Conservation (phyloP, 2,797 vertebrate genomes). For the Chelonia mydas region DNA sequence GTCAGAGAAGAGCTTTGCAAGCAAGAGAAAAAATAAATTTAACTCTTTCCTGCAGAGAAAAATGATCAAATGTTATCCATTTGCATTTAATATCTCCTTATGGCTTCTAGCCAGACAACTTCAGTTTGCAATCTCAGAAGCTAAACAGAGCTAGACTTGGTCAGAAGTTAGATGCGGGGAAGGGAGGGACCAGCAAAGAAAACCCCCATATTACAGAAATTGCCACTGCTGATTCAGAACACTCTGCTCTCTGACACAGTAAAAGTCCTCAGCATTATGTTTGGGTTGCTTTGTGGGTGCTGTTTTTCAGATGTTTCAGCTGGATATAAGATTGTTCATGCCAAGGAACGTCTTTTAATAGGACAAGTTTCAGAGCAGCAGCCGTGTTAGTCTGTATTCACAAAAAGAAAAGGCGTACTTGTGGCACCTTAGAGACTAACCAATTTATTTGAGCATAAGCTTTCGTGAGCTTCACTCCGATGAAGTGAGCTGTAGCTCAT, state of each 20-base stretch:
- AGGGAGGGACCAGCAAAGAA: background rate
- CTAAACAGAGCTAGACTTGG: background rate
- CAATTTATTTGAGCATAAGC: too few relatives aligned
- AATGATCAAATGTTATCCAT: background rate
- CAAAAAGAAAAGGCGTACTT: too few relatives aligned
- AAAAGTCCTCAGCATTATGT: background rate
- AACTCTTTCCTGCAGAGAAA: slow-evolving; percentile 71
- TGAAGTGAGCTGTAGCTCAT: too few relatives aligned
- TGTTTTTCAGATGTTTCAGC: background rate
- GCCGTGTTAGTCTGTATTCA: too few relatives aligned
- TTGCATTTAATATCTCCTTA: background rate
- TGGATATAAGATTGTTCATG: background rate
- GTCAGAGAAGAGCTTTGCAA: slow-evolving; percentile 71
- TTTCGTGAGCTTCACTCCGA: too few relatives aligned
- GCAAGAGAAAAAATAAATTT: slow-evolving; percentile 67
- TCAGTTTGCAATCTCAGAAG: slow-evolving; percentile 27
- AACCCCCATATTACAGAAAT: background rate
- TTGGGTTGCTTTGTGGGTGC: background rate
- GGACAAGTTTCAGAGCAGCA: background rate
- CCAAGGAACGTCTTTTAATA: background rate
- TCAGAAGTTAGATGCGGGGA: background rate
- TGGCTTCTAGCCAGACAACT: slow-evolving; percentile 49
- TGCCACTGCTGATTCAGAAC: background rate
- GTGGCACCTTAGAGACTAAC: too few relatives aligned
- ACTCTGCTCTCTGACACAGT: background rate